Evolutionary conservation across 2,113 vertebrate genomes (phyloP).

Genomic region (Salminus brasiliensis): DNA sequence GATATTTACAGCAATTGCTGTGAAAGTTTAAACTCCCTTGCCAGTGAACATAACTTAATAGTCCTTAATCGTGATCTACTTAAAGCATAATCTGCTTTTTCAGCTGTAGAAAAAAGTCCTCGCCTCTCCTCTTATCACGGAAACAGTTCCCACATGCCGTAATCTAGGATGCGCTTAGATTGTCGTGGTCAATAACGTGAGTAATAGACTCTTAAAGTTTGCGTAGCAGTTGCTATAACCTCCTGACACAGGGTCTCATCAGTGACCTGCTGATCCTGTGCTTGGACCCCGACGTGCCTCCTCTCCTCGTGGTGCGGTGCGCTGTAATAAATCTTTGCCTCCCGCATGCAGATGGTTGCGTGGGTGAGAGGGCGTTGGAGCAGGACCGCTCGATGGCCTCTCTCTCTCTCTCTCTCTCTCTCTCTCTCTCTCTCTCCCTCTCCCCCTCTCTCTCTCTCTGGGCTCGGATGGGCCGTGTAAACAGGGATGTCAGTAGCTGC

Average conservation of each 20-base stretch:
- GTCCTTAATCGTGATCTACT: not conserved
- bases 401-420: not conserved
- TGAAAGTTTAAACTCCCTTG: not conserved
- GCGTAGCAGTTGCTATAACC: conserved; percentile 20
- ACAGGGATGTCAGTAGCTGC: conserved; percentile 82
- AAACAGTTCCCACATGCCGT: not conserved
- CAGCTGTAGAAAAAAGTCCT: not conserved
- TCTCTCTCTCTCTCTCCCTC: conserved; percentile 1
- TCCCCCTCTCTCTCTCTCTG: conserved; percentile 32
- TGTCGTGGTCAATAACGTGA: conserved; percentile 28
- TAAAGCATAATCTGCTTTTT: not conserved
- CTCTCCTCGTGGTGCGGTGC: conserved; percentile 17
- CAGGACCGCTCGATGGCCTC: conserved; percentile 35
- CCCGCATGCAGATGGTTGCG: conserved; percentile 52
- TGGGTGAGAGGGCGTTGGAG: conserved; percentile 43
- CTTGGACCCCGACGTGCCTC: conserved; percentile 25
- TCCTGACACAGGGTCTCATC: conserved; percentile 29
- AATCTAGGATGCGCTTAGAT: not conserved
- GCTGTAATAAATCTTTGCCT: conserved; percentile 52
- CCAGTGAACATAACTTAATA: not conserved
- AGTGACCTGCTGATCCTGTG: conserved; percentile 34
- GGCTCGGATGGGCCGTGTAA: conserved; percentile 70
- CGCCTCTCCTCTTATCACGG: not conserved
- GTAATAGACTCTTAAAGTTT: conserved; percentile 32
- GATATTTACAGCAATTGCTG: not conserved